Evolutionary conservation across 2,797 vertebrate species (phyloP).

Genomic region (Paguma larvata): DNA sequence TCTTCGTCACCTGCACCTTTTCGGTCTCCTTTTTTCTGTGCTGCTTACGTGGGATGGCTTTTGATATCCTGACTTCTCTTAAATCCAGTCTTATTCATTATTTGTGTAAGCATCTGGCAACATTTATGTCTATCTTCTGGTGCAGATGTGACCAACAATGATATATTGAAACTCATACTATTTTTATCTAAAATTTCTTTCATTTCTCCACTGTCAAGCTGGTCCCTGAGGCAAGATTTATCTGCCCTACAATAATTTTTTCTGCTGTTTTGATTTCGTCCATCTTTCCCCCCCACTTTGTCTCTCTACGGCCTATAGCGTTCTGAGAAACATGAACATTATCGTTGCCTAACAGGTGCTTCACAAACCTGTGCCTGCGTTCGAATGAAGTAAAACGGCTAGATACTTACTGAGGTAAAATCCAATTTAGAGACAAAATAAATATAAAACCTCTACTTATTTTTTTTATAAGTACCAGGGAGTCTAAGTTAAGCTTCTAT

Average conservation of each 20-base stretch:
- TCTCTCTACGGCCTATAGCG: not conserved
- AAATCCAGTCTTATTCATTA: not conserved
- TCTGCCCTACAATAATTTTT: not conserved
- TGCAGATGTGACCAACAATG: not conserved
- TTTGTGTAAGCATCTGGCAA: not conserved
- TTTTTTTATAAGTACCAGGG: not conserved
- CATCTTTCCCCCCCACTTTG: not conserved
- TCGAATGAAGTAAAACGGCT: not conserved
- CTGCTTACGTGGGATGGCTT: not conserved
- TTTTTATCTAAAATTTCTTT: conserved; percentile 52
- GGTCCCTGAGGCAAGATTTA: not conserved
- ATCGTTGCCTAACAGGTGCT: not conserved
- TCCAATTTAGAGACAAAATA: not conserved
- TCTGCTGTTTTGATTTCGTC: conserved; percentile 22
- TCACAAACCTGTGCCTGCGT: not conserved
- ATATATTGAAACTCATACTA: not conserved
- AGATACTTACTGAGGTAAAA: not conserved
- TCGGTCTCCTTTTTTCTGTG: not conserved
- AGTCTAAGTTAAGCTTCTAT: not conserved
- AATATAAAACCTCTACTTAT: not conserved
- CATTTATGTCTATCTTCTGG: not conserved
- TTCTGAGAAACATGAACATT: not conserved
- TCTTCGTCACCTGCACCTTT: not conserved
- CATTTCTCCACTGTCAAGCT: not conserved
- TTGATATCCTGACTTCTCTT: not conserved